Percentiles rank a stretch among this genome's conserved stretches.
Evolutionary conservation across 2,888 invertebrate genomes (phyloP).

Genomic region (Eumerus sabulonum): DNA sequence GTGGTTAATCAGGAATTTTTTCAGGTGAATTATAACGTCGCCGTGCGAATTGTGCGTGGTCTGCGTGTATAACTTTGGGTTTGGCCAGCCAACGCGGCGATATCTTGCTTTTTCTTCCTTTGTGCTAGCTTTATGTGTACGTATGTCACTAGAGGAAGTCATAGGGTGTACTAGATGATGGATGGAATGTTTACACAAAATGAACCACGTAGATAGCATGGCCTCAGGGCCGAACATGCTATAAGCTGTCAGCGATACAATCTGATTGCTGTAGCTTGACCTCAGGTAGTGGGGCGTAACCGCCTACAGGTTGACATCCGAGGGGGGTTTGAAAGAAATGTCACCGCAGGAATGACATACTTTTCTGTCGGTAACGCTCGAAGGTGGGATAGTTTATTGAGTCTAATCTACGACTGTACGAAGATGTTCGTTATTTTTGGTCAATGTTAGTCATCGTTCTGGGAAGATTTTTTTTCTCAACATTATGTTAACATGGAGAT

Average conservation of each 20-base stretch:
- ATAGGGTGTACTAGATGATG: slow-evolving; percentile 36
- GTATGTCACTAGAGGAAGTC: slow-evolving; percentile 25
- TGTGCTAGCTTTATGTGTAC: not conserved
- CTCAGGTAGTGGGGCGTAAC: no score
- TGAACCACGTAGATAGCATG: slow-evolving; percentile 1
- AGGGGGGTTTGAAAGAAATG: no score
- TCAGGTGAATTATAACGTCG: slow-evolving; percentile 66
- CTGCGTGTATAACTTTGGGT: slow-evolving; percentile 61
- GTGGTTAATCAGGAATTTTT: slow-evolving; percentile 66
- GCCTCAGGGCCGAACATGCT: not conserved
- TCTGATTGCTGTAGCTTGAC: no score
- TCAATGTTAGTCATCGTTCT: not conserved
- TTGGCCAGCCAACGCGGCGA: slow-evolving; percentile 30
- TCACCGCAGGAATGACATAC: no score
- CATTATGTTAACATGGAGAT: no score
- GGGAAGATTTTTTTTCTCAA: no score
- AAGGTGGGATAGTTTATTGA: no score
- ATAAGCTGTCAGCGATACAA: no score
- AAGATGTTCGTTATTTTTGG: no score
- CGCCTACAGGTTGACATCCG: no score
- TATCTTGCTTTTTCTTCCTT: slow-evolving; percentile 14
- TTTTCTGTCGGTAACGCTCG: no score
- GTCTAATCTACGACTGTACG: no score
- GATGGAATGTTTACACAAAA: slow-evolving; percentile 29
- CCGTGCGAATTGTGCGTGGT: slow-evolving; percentile 63